Percentiles rank a stretch among this genome's conserved stretches.
Evolutionary conservation across 1,140 invertebrate species (phyloP).

Genomic region (Sarcophaga bullata): DNA sequence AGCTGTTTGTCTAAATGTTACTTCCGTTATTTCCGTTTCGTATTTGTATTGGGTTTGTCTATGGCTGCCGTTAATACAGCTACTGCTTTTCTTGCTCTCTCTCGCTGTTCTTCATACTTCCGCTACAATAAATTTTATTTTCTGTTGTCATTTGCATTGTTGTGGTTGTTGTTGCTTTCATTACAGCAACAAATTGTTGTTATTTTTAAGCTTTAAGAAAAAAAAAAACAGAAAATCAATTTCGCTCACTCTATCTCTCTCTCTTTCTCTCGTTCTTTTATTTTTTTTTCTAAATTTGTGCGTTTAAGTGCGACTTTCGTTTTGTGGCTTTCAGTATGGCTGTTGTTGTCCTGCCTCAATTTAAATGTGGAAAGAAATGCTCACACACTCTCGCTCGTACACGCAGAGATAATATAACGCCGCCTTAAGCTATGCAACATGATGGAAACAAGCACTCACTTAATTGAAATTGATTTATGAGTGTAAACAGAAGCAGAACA

Average conservation of each 20-base stretch:
- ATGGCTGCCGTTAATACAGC: not conserved
- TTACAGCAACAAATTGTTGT: not conserved
- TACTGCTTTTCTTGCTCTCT: not conserved
- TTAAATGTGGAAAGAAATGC: not conserved
- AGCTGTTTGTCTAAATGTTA: slow-evolving; percentile 15
- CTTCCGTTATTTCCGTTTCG: slow-evolving; percentile 31
- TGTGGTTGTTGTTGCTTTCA: not conserved
- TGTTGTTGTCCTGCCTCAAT: too few species aligned
- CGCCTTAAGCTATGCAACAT: not conserved
- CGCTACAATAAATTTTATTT: slow-evolving; percentile 16
- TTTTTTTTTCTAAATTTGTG: not conserved
- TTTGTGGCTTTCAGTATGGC: not conserved
- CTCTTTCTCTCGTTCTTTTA: not conserved
- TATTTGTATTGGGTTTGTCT: slow-evolving; percentile 23
- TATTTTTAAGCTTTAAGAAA: not conserved
- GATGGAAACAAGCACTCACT: slow-evolving; percentile 1
- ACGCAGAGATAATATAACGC: not conserved
- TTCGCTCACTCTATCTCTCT: not conserved
- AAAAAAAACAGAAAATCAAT: not conserved
- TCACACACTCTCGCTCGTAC: not conserved
- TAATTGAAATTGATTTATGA: slow-evolving; percentile 35
- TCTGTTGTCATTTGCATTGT: not conserved
- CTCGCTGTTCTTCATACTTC: slow-evolving; percentile 13
- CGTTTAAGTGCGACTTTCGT: not conserved
- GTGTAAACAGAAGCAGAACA: not conserved